Base-by-base conservation (phyloP, 2,888 invertebrate species). In the Plebejus melissa region DNA sequence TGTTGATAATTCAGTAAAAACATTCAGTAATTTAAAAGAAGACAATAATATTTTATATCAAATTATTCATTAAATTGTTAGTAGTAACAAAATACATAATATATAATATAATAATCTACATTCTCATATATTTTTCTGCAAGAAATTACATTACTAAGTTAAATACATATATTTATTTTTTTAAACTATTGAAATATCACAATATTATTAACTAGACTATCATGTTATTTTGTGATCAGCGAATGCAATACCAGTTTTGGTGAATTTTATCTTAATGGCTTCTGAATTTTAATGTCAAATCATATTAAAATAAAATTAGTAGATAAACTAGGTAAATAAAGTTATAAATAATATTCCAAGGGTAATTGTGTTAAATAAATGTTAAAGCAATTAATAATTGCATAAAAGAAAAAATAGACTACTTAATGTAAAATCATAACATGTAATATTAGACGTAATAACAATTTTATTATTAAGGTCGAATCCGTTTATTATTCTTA, bases 221-320 rank as follows among this genome's bases (percentile, higher is more conserved):
- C 16, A 16, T 58, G n/a, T 57, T n/a, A n/a, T n/a, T 60, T 28
- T 22, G 57, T 58, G 22, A 28, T 7, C 9, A 28, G 7, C 22
- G 60, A 60, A 32, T 65, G 65, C 65, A 65, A 65, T 65, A 65
- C 65, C 32, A 65, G 32, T 36, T 65, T 65, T 65, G 65, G 32
- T 65, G 65, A 65, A 13, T 65, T 65, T 36, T 60, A 60, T 65
- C 65, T 65, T 16, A 65, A 65, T 65, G 32, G 65, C 65, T 13
- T 13, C 32, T 65, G 32, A 13, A 65, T 65, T 32, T 65, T 13
- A 65, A 65, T 65, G 32, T 36, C 65, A 36, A 32, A 32, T 36
- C 65, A 65, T 65, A 65, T 65, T 65, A 65, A 65, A 65, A 65
- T 65, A 13, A 65, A 36, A 65, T 65, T 16, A 65, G 1, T 65